Evolutionary conservation across 2,113 vertebrate genomes (phyloP).

Genomic region (Zosterops lateralis): DNA sequence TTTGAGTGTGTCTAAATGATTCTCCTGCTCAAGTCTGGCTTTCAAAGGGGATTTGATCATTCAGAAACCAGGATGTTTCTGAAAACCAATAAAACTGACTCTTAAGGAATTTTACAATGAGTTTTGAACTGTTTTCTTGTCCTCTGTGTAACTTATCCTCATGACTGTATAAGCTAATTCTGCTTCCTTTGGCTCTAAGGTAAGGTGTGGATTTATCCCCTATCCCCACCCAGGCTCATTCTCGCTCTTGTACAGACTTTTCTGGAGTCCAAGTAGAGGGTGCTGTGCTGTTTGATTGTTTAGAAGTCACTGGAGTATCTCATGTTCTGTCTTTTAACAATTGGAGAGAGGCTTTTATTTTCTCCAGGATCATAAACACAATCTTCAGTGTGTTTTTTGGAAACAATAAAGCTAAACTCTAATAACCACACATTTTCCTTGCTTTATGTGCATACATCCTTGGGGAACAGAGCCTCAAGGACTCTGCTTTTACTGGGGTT

Average conservation of each 20-base stretch:
- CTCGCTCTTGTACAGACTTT: background rate
- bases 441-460: constrained; percentile 57
- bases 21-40: background rate
- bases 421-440: constrained; percentile 68
- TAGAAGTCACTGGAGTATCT: constrained; percentile 55
- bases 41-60: background rate
- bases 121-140: background rate
- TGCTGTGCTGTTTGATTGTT: constrained; percentile 35
- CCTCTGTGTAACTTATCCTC: background rate
- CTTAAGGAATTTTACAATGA: background rate
- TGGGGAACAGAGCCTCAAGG: constrained; percentile 60
- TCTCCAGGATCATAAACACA: constrained; percentile 60
- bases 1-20: background rate
- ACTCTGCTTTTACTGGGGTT: constrained; percentile 42
- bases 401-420: constrained; percentile 71
- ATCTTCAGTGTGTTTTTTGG: constrained; percentile 68
- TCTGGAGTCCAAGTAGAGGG: background rate
- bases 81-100: background rate
- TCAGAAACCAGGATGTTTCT: background rate
- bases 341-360: constrained; percentile 57
- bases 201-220: background rate
- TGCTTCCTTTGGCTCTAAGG: background rate
- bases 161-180: background rate
- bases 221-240: background rate
- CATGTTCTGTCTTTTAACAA: constrained; percentile 58